Evolutionary conservation across 2,888 invertebrate species (phyloP).

Genomic region (Melinopterus prodromus): DNA sequence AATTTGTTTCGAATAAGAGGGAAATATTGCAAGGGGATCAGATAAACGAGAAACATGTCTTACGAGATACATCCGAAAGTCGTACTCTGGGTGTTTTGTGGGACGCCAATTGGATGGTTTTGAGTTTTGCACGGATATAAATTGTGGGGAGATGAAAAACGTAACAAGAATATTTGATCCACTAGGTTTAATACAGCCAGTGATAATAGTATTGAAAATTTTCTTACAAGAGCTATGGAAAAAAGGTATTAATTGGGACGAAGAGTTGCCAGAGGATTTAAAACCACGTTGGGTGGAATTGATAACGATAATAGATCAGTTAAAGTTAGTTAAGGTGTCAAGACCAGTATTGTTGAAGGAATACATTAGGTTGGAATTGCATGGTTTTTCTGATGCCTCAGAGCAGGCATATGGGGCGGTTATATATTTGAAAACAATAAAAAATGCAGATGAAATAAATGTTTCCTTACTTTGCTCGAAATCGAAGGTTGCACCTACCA

Average conservation of each 20-base stretch:
- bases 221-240: slow-evolving; percentile 31
- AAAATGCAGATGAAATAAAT: neutral
- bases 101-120: neutral
- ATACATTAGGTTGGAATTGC: slow-evolving; percentile 34
- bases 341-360: neutral
- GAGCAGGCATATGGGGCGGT: slow-evolving; percentile 32
- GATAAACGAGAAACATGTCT: too few species aligned
- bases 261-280: slow-evolving; percentile 24
- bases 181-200: slow-evolving; percentile 24
- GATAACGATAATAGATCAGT: neutral
- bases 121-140: neutral
- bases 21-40: too few species aligned
- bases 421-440: slow-evolving; percentile 29
- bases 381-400: slow-evolving; percentile 42
- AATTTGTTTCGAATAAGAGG: too few species aligned
- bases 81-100: too few species aligned
- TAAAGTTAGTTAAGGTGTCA: neutral
- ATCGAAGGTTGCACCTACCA: slow-evolving; percentile 36
- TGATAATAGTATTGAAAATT: slow-evolving; percentile 26
- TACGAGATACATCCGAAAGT: too few species aligned
- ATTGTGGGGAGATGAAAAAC: neutral
- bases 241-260: slow-evolving; percentile 29
- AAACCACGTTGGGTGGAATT: slow-evolving; percentile 8
- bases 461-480: slow-evolving; percentile 33
- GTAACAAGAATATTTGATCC: slow-evolving; percentile 30